These are phyloP conservation scores for Pantelozetes paolii DNA, from an alignment of 2,888 invertebrate genomes.

Conservation along the genomic window DNA sequence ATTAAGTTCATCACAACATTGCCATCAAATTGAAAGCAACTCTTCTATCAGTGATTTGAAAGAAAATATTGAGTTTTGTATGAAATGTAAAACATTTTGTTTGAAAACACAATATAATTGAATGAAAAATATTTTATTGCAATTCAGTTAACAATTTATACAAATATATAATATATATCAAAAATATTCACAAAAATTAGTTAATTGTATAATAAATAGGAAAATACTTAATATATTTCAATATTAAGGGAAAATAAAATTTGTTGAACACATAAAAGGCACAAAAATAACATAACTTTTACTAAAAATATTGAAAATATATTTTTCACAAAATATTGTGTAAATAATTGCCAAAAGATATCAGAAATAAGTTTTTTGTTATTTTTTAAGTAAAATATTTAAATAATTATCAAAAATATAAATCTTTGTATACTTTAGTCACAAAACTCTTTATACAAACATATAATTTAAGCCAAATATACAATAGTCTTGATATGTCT, in stretches of 20 bases:
- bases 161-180: too few relatives aligned
- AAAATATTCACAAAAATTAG: conserved; percentile 4
- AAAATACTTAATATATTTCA: not conserved
- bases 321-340: not conserved
- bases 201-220: not conserved
- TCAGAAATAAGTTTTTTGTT: not conserved
- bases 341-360: not conserved
- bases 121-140: conserved; percentile 18
- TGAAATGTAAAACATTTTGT: too few relatives aligned
- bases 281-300: not conserved
- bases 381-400: not conserved
- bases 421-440: not conserved
- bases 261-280: not conserved
- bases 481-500: too few relatives aligned
- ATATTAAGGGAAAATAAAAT: not conserved
- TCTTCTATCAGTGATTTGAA: not conserved
- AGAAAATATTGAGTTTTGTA: too few relatives aligned
- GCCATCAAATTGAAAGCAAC: not conserved
- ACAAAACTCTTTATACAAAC: not conserved
- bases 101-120: too few relatives aligned
- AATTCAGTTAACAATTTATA: not conserved
- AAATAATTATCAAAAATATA: not conserved
- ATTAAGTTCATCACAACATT: conserved; percentile 16
- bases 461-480: not conserved
- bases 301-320: not conserved